Conservation (phyloP, 2,888 invertebrate genomes). For the Listrodromus nycthemerus region DNA sequence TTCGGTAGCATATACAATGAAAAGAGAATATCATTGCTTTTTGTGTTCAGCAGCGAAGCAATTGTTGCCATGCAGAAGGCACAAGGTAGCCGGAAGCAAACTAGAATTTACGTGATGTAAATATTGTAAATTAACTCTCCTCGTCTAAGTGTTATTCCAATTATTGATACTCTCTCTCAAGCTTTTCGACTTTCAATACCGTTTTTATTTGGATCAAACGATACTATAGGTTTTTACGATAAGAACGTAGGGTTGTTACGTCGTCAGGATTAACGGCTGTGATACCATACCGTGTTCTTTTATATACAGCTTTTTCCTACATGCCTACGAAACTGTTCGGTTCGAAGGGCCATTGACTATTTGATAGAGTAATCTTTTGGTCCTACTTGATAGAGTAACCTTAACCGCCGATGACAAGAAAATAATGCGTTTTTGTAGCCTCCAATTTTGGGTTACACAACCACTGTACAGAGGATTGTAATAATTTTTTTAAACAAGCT, state of each 20-base stretch:
- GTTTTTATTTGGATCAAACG: not conserved
- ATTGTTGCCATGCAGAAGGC: conserved; percentile 13
- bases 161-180: not conserved
- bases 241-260: not conserved
- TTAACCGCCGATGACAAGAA: not conserved
- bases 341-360: not conserved
- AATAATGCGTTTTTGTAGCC: not conserved
- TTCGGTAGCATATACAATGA: conserved; percentile 53
- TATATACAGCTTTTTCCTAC: not conserved
- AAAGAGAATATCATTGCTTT: not conserved
- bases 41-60: not conserved
- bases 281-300: not conserved
- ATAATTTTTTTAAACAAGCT: not conserved
- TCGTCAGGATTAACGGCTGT: conserved; percentile 4
- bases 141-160: not conserved
- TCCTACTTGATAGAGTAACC: not conserved
- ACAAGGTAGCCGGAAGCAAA: not conserved
- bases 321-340: not conserved
- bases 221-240: not conserved
- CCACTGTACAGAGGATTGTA: not conserved
- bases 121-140: conserved; percentile 46
- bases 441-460: not conserved
- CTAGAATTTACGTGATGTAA: conserved; percentile 34
- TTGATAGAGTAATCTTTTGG: not conserved
- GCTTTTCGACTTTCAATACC: not conserved